Evolutionary conservation across 1,140 invertebrate genomes (phyloP), one percentile per base, ranked within the genome.

Genomic region (Argopecten irradians): DNA sequence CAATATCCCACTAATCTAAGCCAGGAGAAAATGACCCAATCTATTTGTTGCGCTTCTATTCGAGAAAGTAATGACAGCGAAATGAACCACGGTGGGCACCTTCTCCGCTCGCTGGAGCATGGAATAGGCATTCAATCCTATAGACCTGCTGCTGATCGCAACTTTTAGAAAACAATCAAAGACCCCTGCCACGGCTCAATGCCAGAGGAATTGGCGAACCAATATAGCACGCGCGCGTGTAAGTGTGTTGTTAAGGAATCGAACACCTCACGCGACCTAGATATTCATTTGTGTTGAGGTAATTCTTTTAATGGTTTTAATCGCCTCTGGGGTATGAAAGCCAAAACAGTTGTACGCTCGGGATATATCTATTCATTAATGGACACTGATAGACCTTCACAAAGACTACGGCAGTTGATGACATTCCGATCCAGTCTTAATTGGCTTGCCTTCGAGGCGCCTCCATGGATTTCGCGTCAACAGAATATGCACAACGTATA

Each of bases 241-340:
- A 39, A 28, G 55, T 28, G n/a, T 71, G 55, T 28, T 71, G 55
- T 71, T n/a, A 71, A 71, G n/a, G n/a, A 71, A 71, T 7, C 8
- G 55, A 16, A 11, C 55, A 28, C 16, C n/a, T 71, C 55, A 71
- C 55, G 55, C 55, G 55, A 71, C 55, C 55, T n/a, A 71, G 55
- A 71, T 71, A 71, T 71, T 71, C 55, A 28, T 71, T 46, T 71
- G 55, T 28, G 55, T n/a, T 71, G 55, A 71, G 55, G 55, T 71
- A 71, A 71, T 71, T n/a, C 55, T 71, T 71, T 71, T 71, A 71
- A 71, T 71, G n/a, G 55, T 71, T 71, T 71, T 71, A 71, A 71
- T n/a, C 55, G 55, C 55, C 55, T 71, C 55, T 71, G 5, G 22
- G 28, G 22, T 71, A 71, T 71, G 55, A 71, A 71, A 71, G 55